Conservation (phyloP, 2,113 vertebrate species). For the Dromaius novaehollandiae region DNA sequence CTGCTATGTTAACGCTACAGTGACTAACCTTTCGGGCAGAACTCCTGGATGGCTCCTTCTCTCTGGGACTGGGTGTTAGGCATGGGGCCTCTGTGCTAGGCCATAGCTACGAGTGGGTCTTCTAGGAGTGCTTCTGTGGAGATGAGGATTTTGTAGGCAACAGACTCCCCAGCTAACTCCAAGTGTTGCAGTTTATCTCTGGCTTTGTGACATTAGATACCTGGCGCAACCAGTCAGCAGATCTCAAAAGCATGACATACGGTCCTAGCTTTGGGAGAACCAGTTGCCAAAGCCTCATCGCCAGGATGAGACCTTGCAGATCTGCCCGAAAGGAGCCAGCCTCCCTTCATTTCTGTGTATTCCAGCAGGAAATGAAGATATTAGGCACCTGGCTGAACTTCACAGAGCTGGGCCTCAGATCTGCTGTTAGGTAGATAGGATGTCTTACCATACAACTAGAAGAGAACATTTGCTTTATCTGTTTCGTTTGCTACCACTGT, state of each 20-base stretch:
- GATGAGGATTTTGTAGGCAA: rapidly evolving
- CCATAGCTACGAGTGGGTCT: background rate
- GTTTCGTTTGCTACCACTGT: background rate
- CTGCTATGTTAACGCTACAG: background rate
- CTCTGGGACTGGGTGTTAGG: background rate
- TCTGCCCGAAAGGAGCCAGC: background rate
- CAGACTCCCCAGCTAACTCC: background rate
- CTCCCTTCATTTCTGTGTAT: background rate
- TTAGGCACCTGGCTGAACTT: background rate
- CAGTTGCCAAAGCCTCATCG: rapidly evolving
- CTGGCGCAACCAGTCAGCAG: background rate
- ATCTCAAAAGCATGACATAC: background rate
- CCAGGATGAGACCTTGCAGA: background rate
- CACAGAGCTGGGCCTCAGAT: background rate
- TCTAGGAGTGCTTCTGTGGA: background rate
- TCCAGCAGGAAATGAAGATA: background rate
- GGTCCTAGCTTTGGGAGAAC: background rate
- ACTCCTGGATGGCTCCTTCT: background rate
- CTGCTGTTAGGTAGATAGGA: background rate
- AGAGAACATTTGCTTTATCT: background rate
- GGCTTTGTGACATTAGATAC: background rate
- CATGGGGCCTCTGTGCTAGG: background rate
- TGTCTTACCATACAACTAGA: background rate
- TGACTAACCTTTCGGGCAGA: background rate
- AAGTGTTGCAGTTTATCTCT: background rate